These are phyloP conservation scores for Merodon equestris DNA, from an alignment of 2,888 invertebrate species.

Conservation along the genomic window DNA sequence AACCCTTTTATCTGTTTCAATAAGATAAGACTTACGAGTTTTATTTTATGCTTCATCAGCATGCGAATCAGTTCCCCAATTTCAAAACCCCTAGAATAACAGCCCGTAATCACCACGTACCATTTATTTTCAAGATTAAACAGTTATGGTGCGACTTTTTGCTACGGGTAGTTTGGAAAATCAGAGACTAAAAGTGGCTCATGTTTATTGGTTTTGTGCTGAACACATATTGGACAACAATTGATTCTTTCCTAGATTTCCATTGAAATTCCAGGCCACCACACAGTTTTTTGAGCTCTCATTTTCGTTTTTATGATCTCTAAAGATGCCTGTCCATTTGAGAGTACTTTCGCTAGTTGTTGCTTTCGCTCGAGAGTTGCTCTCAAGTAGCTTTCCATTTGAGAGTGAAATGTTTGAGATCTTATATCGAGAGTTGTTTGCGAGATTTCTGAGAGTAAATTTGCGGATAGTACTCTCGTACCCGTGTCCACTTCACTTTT, in stretches of 20 bases:
- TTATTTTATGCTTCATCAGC: neutral
- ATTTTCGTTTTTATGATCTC: constrained; percentile 1
- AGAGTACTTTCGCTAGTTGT: too few species aligned
- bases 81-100: constrained; percentile 7
- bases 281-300: constrained; percentile 11
- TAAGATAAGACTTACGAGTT: too few species aligned
- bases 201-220: constrained; percentile 8
- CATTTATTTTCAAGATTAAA: constrained; percentile 11
- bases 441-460: too few species aligned
- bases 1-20: too few species aligned
- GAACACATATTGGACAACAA: constrained; percentile 2
- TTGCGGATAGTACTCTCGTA: too few species aligned
- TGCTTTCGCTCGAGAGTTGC: too few species aligned
- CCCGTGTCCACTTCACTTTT: too few species aligned
- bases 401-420: too few species aligned
- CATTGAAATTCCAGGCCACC: constrained; percentile 13
- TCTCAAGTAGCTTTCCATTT: too few species aligned
- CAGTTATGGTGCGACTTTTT: constrained; percentile 13
- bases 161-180: constrained; percentile 3
- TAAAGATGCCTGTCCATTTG: too few species aligned
- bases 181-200: constrained; percentile 1
- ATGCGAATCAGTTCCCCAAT: neutral
- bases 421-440: too few species aligned
- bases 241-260: neutral
- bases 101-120: constrained; percentile 10